Conservation (phyloP, 1,140 invertebrate genomes). For the Carcinoscorpius rotundicauda region DNA sequence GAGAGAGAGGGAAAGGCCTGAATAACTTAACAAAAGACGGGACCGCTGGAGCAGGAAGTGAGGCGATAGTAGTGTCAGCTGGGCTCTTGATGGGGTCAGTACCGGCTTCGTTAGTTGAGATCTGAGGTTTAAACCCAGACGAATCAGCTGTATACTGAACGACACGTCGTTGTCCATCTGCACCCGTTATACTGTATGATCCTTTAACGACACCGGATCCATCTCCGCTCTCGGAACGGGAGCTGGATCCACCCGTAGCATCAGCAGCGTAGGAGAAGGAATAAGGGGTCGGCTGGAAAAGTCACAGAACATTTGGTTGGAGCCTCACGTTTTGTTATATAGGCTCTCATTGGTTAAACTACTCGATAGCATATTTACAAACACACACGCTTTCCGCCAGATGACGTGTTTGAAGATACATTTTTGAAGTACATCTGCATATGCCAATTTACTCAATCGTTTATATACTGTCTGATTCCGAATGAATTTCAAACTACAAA, state of each 20-base stretch:
- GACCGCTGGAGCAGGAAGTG: conserved; percentile 2
- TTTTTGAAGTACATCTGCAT: too few relatives aligned
- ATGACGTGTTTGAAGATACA: too few relatives aligned
- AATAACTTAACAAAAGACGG: too few relatives aligned
- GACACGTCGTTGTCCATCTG: conserved; percentile 20
- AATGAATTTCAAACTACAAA: too few relatives aligned
- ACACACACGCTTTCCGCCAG: too few relatives aligned
- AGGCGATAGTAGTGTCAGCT: conserved; percentile 6
- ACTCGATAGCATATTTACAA: too few relatives aligned
- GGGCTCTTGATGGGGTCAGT: conserved; percentile 10
- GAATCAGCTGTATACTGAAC: conserved; percentile 21
- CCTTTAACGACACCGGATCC: conserved; percentile 21
- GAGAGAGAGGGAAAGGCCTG: too few relatives aligned
- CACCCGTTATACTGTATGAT: conserved; percentile 19
- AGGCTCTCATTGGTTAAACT: too few relatives aligned
- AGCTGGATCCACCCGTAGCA: conserved; percentile 11
- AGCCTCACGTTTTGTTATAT: conserved; percentile 8
- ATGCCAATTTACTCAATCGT: too few relatives aligned
- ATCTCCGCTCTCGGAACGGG: conserved; percentile 15
- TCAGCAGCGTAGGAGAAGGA: conserved; percentile 14
- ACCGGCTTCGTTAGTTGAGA: conserved; percentile 21
- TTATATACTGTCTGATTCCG: too few relatives aligned
- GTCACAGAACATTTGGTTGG: conserved; percentile 6
- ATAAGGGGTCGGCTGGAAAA: conserved; percentile 8
- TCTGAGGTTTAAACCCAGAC: conserved; percentile 19